phyloP scores from a whole-genome alignment of 2,888 invertebrate species.

The Dilophus febrilis region DNA sequence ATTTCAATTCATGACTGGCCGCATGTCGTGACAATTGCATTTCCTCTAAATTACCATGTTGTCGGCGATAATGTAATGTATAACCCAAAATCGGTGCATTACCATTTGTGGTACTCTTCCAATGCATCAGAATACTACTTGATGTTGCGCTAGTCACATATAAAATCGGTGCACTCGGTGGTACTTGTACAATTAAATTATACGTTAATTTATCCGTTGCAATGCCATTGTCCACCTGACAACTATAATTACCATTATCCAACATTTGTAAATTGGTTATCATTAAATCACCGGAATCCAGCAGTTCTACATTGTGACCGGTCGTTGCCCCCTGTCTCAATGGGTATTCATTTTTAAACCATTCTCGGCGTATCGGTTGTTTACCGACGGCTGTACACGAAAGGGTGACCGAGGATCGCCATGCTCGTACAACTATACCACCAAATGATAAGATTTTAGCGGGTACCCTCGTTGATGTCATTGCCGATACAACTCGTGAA shows the following conservation, averaged over 20 bases:
- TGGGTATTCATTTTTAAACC: slow-evolving; percentile 41
- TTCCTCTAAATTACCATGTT: slow-evolving; percentile 48
- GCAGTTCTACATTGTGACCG: slow-evolving; percentile 42
- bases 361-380: slow-evolving; percentile 37
- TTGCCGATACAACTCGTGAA: slow-evolving; percentile 47
- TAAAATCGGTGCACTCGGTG: slow-evolving; percentile 53
- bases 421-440: slow-evolving; percentile 43
- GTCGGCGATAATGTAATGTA: slow-evolving; percentile 45
- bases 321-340: slow-evolving; percentile 36
- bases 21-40: slow-evolving; percentile 45
- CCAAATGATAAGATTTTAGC: slow-evolving; percentile 57
- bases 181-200: slow-evolving; percentile 51
- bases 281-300: slow-evolving; percentile 47
- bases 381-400: slow-evolving; percentile 49
- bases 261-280: slow-evolving; percentile 43
- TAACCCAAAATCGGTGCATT: slow-evolving; percentile 51
- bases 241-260: slow-evolving; percentile 55
- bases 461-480: slow-evolving; percentile 45
- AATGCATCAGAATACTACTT: slow-evolving; percentile 53
- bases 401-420: slow-evolving; percentile 46
- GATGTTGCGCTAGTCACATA: slow-evolving; percentile 61
- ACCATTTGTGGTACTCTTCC: slow-evolving; percentile 54
- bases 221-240: slow-evolving; percentile 47
- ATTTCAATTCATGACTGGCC: slow-evolving; percentile 49
- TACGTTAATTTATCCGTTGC: slow-evolving; percentile 49